Evolutionary conservation across 1,140 invertebrate genomes (phyloP).

Genomic region (Scaptomyza montana): DNA sequence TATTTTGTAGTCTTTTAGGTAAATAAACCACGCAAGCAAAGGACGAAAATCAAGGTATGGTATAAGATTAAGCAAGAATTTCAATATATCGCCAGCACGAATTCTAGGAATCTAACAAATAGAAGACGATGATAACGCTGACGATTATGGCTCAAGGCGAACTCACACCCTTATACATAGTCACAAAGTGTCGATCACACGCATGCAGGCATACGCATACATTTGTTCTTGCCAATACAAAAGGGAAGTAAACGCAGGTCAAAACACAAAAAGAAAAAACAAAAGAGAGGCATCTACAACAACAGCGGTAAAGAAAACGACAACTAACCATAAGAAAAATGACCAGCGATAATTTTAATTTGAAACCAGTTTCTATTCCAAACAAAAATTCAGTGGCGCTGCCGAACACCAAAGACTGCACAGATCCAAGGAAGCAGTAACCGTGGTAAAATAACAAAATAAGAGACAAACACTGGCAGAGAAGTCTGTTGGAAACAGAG

Average conservation of each 20-base stretch:
- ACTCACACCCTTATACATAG: neutral
- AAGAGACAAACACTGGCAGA: conserved; percentile 38
- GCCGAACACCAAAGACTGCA: conserved; percentile 43
- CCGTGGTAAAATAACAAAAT: conserved; percentile 57
- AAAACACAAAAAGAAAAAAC: conserved; percentile 60
- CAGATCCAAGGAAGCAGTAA: conserved; percentile 49
- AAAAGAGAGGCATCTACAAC: conserved; percentile 49
- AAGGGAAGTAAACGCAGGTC: conserved; percentile 72
- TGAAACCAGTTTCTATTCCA: conserved; percentile 83
- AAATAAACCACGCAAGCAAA: neutral
- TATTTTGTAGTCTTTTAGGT: neutral
- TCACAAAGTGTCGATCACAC: conserved; percentile 24
- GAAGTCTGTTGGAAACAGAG: neutral
- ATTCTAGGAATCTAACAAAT: neutral
- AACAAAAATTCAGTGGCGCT: conserved; percentile 70
- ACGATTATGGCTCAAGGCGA: neutral
- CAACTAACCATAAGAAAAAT: conserved; percentile 83
- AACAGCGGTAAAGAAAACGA: conserved; percentile 74
- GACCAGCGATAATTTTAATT: conserved; percentile 83
- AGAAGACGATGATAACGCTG: neutral
- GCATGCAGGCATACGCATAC: conserved; percentile 30
- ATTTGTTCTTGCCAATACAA: conserved; percentile 45
- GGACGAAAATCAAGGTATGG: neutral
- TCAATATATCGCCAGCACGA: neutral
- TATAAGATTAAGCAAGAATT: neutral